Evolutionary conservation across 2,113 vertebrate genomes (phyloP).

Genomic region (Oxyura jamaicensis): DNA sequence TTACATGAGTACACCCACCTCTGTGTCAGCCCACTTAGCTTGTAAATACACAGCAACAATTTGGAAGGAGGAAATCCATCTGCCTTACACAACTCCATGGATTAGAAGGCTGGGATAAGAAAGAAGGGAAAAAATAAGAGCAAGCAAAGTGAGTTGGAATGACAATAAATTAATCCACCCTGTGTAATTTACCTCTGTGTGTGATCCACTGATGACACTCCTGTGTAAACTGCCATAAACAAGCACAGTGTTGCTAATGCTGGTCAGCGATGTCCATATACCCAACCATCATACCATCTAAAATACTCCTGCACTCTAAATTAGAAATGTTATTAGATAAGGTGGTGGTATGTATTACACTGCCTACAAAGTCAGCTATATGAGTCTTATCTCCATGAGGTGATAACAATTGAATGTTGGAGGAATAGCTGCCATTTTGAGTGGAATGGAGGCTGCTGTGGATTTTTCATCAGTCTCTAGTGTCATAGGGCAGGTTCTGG

Average conservation of each 20-base stretch:
- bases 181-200: not conserved
- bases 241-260: not conserved
- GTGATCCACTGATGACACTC: not conserved
- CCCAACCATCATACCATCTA: not conserved
- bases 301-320: not conserved
- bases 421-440: not conserved
- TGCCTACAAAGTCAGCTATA: not conserved
- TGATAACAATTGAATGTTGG: not conserved
- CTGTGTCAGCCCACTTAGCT: not conserved
- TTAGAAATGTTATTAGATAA: not conserved
- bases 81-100: not conserved
- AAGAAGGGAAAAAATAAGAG: not conserved
- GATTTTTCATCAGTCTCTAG: not conserved
- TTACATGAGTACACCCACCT: not conserved
- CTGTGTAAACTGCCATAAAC: not conserved
- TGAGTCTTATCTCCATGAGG: not conserved
- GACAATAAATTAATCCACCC: not conserved
- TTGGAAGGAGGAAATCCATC: not conserved
- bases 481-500: not conserved
- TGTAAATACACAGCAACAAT: not conserved
- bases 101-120: not conserved
- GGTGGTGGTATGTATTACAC: not conserved
- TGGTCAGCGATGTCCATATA: not conserved
- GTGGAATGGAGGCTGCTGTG: not conserved
- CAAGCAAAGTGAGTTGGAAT: not conserved